phyloP scores from a whole-genome alignment of 2,888 invertebrate genomes.

The Conomelus anceps region DNA sequence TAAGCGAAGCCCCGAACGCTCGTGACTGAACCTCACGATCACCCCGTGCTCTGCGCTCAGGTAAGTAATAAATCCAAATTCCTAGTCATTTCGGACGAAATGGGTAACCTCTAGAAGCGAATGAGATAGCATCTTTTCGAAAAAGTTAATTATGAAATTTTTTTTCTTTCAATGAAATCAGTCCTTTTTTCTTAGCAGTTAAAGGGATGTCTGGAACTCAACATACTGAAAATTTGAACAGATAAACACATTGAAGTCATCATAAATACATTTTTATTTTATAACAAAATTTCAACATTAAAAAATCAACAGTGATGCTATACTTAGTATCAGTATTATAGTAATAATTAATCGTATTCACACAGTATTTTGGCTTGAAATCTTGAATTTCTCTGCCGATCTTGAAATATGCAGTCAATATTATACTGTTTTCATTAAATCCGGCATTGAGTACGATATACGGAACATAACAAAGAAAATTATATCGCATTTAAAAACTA shows the following conservation, averaged over 20 bases:
- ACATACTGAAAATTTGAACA: neutral
- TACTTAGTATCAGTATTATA: neutral
- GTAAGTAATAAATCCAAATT: no score
- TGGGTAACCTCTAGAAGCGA: no score
- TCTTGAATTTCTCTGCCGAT: neutral
- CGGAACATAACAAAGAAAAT: no score
- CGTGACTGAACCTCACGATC: no score
- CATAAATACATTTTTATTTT: neutral
- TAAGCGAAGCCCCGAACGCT: no score
- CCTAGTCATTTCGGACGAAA: no score
- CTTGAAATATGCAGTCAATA: neutral
- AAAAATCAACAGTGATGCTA: neutral
- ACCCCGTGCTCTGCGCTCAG: no score
- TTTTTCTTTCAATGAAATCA: neutral
- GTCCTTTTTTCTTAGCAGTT: neutral
- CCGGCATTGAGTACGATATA: no score
- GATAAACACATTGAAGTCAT: neutral
- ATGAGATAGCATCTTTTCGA: no score
- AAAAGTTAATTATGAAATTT: no score
- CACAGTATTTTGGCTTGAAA: neutral
- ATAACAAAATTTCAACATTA: neutral
- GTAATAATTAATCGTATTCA: neutral
- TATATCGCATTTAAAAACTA: no score
- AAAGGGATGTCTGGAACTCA: neutral
- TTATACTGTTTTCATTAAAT: neutral